Conservation (phyloP, 2,797 vertebrate species). For the Sebastolobus alascanus region DNA sequence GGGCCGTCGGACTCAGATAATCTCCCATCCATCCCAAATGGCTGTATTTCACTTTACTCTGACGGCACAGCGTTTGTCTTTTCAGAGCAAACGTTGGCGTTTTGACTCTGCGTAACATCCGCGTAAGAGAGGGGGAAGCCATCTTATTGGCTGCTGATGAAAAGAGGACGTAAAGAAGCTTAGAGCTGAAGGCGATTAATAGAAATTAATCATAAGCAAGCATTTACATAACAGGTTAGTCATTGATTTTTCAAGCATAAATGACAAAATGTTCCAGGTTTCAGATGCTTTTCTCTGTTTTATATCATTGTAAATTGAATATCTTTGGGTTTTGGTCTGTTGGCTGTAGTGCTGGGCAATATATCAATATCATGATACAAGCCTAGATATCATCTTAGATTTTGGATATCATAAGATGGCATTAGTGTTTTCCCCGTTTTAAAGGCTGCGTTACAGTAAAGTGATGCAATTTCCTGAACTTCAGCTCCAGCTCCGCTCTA, state of each 20-base stretch:
- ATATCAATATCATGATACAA: too few relatives aligned
- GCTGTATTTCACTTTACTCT: slow-evolving; percentile 48
- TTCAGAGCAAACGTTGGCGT: neutral
- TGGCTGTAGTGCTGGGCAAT: neutral
- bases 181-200: neutral
- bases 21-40: slow-evolving; percentile 56
- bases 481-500: too few relatives aligned
- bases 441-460: too few relatives aligned
- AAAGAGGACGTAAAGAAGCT: neutral
- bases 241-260: neutral
- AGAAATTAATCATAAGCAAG: neutral
- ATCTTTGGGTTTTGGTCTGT: neutral
- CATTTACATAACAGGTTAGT: neutral
- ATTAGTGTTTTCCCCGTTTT: too few relatives aligned
- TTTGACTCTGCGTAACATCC: slow-evolving; percentile 1
- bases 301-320: neutral
- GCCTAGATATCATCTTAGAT: too few relatives aligned
- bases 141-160: neutral
- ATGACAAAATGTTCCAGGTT: neutral
- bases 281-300: neutral
- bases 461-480: too few relatives aligned
- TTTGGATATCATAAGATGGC: too few relatives aligned
- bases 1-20: slow-evolving; percentile 49
- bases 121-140: neutral
- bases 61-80: slow-evolving; percentile 39